These are phyloP conservation scores for Cerceris ruficornis DNA, from an alignment of 2,888 invertebrate species.

Conservation along the genomic window DNA sequence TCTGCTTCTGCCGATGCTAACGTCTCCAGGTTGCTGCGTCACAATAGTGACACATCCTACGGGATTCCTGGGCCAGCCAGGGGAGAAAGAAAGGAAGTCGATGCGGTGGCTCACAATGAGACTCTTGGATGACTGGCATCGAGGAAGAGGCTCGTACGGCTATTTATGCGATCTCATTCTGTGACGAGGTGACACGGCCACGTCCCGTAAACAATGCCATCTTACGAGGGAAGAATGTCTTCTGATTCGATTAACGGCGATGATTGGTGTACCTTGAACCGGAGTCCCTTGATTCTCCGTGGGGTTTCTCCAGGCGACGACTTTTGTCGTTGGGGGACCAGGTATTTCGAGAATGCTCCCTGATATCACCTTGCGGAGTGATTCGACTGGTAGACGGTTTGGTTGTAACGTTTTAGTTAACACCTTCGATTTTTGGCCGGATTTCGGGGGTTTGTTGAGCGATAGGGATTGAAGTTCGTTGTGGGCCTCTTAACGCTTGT, in stretches of 20 bases:
- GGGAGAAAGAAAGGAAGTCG: conserved; percentile 23
- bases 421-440: no score
- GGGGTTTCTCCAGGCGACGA: not conserved
- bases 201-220: conserved; percentile 66
- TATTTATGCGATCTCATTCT: conserved; percentile 69
- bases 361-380: no score
- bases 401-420: no score
- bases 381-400: no score
- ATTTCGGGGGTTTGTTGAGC: no score
- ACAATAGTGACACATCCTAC: conserved; percentile 61
- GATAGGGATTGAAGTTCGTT: no score
- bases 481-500: no score
- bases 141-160: conserved; percentile 52
- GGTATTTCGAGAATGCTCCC: not conserved
- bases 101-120: conserved; percentile 45
- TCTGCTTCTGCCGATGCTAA: conserved; percentile 24
- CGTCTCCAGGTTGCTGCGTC: conserved; percentile 64
- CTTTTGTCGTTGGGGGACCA: not conserved
- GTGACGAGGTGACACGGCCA: conserved; percentile 59
- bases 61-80: conserved; percentile 52
- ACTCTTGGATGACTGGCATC: conserved; percentile 57
- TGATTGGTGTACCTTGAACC: conserved; percentile 48
- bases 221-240: conserved; percentile 61
- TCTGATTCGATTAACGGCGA: conserved; percentile 60
- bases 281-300: not conserved